A percentile compares a stretch with the other conserved stretches of the same genome.
Conservation (phyloP, 2,113 vertebrate species). For the Tangachromis dhanisi region DNA sequence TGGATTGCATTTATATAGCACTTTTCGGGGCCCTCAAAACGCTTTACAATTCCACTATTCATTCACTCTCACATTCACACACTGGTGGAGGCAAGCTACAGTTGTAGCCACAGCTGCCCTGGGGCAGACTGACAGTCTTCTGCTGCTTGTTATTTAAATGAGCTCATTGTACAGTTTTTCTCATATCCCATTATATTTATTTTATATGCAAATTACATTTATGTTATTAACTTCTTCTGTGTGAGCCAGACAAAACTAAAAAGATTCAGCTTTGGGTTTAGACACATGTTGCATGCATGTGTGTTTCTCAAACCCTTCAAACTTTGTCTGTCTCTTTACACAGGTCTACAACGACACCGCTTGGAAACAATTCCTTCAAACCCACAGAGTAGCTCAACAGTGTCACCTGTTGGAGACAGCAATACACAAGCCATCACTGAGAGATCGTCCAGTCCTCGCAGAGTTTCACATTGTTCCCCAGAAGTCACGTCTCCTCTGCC, state of each 20-base stretch:
- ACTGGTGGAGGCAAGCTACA: neutral
- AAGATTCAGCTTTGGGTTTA: neutral
- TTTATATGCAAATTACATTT: neutral
- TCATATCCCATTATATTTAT: neutral
- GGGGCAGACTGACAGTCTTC: neutral
- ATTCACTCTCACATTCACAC: neutral
- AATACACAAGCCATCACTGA: neutral
- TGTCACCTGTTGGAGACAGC: neutral
- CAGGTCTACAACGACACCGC: constrained; percentile 30
- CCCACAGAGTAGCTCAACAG: neutral
- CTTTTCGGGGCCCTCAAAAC: fast-evolving
- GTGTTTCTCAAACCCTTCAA: neutral
- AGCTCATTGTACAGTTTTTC: neutral
- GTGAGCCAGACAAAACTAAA: neutral
- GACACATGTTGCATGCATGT: neutral
- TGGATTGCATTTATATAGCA: neutral
- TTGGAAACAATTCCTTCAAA: neutral
- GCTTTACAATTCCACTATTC: fast-evolving
- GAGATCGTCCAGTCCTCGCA: neutral
- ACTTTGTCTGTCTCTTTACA: neutral
- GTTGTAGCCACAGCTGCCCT: neutral
- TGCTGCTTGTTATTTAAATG: neutral
- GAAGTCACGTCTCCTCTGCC: neutral
- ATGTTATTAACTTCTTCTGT: neutral
- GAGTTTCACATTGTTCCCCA: neutral